Evolutionary conservation across 2,888 invertebrate species (phyloP), one percentile per base, ranked within the genome.

Genomic region (Biston stratarius): DNA sequence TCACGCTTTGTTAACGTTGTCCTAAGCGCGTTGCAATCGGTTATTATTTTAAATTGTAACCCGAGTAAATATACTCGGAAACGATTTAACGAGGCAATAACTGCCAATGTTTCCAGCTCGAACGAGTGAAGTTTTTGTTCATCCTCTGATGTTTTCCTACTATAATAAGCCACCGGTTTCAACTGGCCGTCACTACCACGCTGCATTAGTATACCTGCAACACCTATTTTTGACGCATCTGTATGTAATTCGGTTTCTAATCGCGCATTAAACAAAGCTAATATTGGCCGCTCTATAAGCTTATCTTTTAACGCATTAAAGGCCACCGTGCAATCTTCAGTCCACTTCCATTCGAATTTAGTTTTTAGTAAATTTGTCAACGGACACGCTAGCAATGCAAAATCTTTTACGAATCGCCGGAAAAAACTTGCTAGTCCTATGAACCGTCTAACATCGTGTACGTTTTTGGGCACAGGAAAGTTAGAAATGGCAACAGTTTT

Each of bases 201-300:
- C 0, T 72, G 34, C 82, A 34, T 7, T 6, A 45, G n/a, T 0
- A 45, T 45, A 12, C 45, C 45, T n/a, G 45, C 45, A 8, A 45
- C 14, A 6, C 45, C n/a, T 0, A n/a, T n/a, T 6, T 45, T 45
- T 7, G n/a, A 80, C 0, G 86, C 85, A 58, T 87, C 86, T 0
- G 85, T 86, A 40, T 87, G 86, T 0, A 84, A 53, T 44, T 85
- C 63, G 63, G 78, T 80, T 33, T 77, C 71, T 6, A 65, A 57
- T 0, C 49, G 56, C 0, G 75, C 73, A 24, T 83, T 72, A 52
- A 77, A 84, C 6, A 85, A 61, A 0, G 77, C 73, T 10, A 88
- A 56, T 0, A 84, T 68, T 0, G 82, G 81, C 15, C 79, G 66
- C 15, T 70, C 64, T 0, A 67, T 62, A 56, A 5, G 60, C 61